Conservation (phyloP, 2,888 invertebrate species). For the Thalpophila matura region DNA sequence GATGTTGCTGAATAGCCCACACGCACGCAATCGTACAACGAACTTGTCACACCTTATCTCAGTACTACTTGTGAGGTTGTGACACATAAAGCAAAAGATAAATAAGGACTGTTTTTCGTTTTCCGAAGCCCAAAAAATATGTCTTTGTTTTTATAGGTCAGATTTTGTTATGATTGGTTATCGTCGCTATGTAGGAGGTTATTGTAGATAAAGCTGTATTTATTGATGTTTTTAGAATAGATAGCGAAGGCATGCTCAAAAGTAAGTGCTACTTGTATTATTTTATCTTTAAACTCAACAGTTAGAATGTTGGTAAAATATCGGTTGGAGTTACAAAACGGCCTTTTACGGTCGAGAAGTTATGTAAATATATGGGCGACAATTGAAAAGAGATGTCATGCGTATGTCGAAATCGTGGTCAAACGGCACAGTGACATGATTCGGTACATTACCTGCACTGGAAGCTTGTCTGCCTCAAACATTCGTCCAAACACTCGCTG, state of each 20-base stretch:
- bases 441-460: conserved; percentile 93
- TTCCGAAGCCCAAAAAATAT: conserved; percentile 21
- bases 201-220: background rate
- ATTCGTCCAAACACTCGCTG: conserved; percentile 97
- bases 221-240: conserved; percentile 25
- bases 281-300: conserved; percentile 12
- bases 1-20: conserved; percentile 37
- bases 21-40: conserved; percentile 61
- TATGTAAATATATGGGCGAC: conserved; percentile 56
- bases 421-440: conserved; percentile 56
- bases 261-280: conserved; percentile 5
- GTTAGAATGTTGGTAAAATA: conserved; percentile 24
- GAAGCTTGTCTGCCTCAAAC: conserved; percentile 96
- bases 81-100: conserved; percentile 44
- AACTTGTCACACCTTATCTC: conserved; percentile 55
- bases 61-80: conserved; percentile 39
- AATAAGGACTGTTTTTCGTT: conserved; percentile 36
- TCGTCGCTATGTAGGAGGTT: conserved; percentile 21
- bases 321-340: conserved; percentile 46
- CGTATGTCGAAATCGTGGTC: conserved; percentile 59
- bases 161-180: conserved; percentile 46
- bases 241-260: conserved; percentile 15
- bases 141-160: conserved; percentile 53
- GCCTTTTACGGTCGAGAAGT: conserved; percentile 50
- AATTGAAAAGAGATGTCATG: conserved; percentile 57